Evolutionary conservation across 2,888 invertebrate species (phyloP).

Genomic region (Papilio protenor): DNA sequence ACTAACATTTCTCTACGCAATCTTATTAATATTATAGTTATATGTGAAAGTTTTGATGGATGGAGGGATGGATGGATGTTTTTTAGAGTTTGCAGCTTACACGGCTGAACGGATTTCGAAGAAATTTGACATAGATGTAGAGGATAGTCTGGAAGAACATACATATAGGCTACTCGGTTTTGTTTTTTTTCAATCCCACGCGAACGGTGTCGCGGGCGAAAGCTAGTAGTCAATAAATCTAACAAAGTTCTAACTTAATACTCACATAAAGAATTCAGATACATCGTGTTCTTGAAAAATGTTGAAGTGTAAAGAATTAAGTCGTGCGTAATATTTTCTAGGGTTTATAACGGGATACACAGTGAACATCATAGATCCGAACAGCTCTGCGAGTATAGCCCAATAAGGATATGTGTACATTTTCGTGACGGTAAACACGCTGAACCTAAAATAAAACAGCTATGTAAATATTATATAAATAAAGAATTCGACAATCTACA

Average conservation of each 20-base stretch:
- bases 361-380: background rate
- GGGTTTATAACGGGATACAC: background rate
- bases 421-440: background rate
- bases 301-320: background rate
- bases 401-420: background rate
- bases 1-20: background rate
- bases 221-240: background rate
- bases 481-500: background rate
- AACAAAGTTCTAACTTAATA: background rate
- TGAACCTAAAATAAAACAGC: background rate
- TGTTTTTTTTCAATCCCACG: no score
- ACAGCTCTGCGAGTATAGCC: background rate
- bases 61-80: no score
- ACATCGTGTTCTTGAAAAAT: background rate
- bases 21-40: no score
- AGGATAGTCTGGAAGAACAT: no score
- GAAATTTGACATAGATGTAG: no score
- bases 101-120: no score
- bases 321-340: background rate
- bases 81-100: no score
- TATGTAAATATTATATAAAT: background rate
- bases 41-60: no score
- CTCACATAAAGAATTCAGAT: constrained; percentile 1
- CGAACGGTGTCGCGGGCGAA: no score
- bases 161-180: no score